Percentiles rank a stretch among this genome's conserved stretches.
These are phyloP conservation scores for Pammene fasciana DNA, from an alignment of 2,888 invertebrate genomes.

Conservation along the genomic window DNA sequence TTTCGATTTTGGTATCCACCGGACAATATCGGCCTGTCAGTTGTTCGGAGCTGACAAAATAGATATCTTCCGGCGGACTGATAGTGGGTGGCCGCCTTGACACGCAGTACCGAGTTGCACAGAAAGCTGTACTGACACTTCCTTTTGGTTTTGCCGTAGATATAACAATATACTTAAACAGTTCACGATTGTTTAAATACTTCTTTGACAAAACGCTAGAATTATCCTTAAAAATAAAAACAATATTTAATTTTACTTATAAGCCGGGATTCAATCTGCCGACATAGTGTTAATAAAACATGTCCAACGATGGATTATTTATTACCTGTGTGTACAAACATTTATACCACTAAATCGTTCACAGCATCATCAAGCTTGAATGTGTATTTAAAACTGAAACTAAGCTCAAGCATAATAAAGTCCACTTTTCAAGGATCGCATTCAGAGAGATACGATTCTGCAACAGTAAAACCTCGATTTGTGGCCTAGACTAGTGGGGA, in stretches of 20 bases:
- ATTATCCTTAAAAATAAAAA: too few species aligned
- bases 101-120: too few species aligned
- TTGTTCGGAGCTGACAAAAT: too few species aligned
- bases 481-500: constrained; percentile 25
- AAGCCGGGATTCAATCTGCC: constrained; percentile 10
- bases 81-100: too few species aligned
- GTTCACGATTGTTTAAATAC: too few species aligned
- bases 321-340: constrained; percentile 28
- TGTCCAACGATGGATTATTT: constrained; percentile 24
- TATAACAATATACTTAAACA: too few species aligned
- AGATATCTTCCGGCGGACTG: too few species aligned
- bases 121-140: too few species aligned
- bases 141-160: too few species aligned
- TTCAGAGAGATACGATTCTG: neutral
- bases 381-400: neutral
- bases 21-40: too few species aligned
- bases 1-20: too few species aligned
- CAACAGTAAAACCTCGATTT: constrained; percentile 12
- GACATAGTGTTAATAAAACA: constrained; percentile 29
- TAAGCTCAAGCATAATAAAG: neutral
- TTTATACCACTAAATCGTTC: neutral
- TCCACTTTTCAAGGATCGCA: neutral
- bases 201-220: too few species aligned
- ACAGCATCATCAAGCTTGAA: neutral
- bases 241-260: neutral